Base-by-base conservation (phyloP, 2,888 invertebrate genomes). In the Onthophagus sagittarius region DNA sequence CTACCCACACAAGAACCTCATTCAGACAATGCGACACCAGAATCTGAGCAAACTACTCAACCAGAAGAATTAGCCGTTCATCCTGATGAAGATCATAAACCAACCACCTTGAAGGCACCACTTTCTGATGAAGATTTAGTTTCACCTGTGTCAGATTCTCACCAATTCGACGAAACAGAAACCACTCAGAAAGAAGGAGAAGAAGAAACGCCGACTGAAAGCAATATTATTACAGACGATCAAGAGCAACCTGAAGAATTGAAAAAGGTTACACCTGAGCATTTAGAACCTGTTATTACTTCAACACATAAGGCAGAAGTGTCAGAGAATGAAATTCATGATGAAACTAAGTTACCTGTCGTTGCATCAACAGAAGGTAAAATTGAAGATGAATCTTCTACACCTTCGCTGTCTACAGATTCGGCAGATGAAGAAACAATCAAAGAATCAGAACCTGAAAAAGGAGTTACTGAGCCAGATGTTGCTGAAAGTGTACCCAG, bases 361-460 rank as follows among this genome's bases (percentile, higher is more conserved):
- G 5, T 9, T 9, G 11, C 11, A 9, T 53, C 39, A 7, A 53
- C 39, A 4, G 39, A 53, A 53, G 39, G 11, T 4, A 53, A 11
- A 7, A 4, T 53, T 53, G 39, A 53, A 53, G 11, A 1, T 53
- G 39, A 53, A 53, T 11, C 7, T 11, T 53, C 39, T 53, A 53
- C 39, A 4, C 39, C 39, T 11, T 53, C 39, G 1, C 6, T 11
- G 6, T 11, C 39, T n/a, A 67, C 67, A 23, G 32, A 15, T 67
- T 31, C 32, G 7, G 74, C 76, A 14, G 77, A 78, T 71, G 77
- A 77, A 75, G 62, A 70, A 70, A 77, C 79, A 73, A 64, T 77
- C 33, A 78, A 77, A 15, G 13, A 62, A 73, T 69, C 73, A 33
- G 71, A 67, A 62, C 71, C 65, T 11, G 69, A 71, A 4, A 39